Evolutionary conservation across 2,888 invertebrate species (phyloP).

Genomic region (Cantharis lateralis): DNA sequence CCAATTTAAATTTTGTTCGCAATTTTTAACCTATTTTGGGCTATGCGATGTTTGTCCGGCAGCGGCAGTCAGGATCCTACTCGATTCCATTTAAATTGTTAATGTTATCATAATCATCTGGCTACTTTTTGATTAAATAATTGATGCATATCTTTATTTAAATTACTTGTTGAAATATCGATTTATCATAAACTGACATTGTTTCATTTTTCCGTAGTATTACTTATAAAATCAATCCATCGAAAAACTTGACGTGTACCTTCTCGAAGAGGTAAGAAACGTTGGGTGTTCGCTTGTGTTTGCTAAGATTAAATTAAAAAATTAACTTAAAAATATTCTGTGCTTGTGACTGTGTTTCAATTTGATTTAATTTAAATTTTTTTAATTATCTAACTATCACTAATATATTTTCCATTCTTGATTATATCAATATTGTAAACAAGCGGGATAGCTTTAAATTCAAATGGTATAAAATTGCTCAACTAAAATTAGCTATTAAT

Average conservation of each 20-base stretch:
- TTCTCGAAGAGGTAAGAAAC: background rate
- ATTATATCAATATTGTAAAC: background rate
- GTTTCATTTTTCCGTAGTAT: conserved; percentile 19
- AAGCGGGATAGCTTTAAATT: background rate
- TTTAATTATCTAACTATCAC: background rate
- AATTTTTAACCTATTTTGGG: background rate
- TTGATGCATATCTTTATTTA: background rate
- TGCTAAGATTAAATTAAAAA: background rate
- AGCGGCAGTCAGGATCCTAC: background rate
- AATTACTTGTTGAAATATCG: background rate
- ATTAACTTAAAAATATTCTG: background rate
- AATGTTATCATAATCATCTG: background rate
- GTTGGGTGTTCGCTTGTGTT: background rate
- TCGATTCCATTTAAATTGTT: background rate
- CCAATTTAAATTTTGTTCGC: too few species aligned
- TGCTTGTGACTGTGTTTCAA: background rate
- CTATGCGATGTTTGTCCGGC: too few species aligned
- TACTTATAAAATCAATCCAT: conserved; percentile 18
- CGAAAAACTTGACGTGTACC: background rate
- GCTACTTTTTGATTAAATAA: background rate
- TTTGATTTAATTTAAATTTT: background rate
- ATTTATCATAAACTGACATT: conserved; percentile 7
- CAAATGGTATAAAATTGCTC: background rate
- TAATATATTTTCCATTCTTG: background rate
- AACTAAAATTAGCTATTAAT: background rate